These are phyloP conservation scores for Vanacampus margaritifer DNA, from an alignment of 2,113 vertebrate genomes.

Conservation along the genomic window DNA sequence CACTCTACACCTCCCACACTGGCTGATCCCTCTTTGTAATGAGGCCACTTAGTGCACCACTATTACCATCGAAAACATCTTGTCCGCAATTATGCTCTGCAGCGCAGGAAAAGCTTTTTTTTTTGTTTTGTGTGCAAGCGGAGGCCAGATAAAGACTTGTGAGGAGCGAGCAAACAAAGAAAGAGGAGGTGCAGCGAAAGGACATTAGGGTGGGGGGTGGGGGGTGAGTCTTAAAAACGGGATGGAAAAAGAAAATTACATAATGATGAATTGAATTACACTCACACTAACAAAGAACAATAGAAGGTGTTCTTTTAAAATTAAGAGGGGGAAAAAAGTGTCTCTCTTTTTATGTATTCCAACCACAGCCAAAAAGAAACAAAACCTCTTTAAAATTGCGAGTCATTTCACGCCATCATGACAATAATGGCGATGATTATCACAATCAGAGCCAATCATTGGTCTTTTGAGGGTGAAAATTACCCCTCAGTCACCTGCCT, in stretches of 20 bases:
- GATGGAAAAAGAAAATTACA: too few species aligned
- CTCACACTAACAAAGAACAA: too few species aligned
- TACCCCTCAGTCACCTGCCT: constrained; percentile 71
- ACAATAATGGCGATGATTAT: constrained; percentile 72
- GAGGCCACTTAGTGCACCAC: constrained; percentile 51
- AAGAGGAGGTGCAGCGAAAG: constrained; percentile 22
- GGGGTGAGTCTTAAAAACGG: too few species aligned
- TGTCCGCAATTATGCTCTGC: constrained; percentile 5
- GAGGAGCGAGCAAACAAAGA: constrained; percentile 29
- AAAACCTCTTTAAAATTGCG: constrained; percentile 49
- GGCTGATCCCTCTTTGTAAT: constrained; percentile 38
- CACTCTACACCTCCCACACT: constrained; percentile 19
- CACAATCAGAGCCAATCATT: constrained; percentile 72
- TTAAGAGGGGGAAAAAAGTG: too few species aligned
- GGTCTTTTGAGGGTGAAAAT: constrained; percentile 72
- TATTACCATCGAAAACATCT: constrained; percentile 16
- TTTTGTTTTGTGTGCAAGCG: constrained; percentile 1
- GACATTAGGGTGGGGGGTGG: neutral
- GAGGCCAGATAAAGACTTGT: constrained; percentile 1
- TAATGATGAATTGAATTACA: too few species aligned
- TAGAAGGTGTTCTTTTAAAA: too few species aligned
- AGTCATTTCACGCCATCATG: constrained; percentile 64
- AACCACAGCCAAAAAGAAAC: neutral
- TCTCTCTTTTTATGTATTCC: too few species aligned
- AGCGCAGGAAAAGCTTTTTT: constrained; percentile 1